Base-by-base conservation (phyloP, 2,888 invertebrate genomes). In the Metallyticus violacea region DNA sequence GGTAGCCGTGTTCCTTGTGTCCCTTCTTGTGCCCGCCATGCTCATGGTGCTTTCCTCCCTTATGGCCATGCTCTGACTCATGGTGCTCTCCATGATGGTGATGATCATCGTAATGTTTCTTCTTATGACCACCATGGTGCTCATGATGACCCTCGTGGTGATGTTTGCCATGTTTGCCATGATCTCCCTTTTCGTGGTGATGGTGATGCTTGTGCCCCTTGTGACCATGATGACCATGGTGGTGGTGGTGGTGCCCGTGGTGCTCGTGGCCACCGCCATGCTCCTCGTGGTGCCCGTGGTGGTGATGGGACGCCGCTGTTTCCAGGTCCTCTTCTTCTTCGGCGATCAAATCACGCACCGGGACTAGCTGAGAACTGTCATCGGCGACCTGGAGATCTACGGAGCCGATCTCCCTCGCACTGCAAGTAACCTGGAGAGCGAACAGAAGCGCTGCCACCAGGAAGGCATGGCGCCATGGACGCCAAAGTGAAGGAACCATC, bases 1-100 rank as follows among this genome's bases (percentile, higher is more conserved):
- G 97, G 89, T 97, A 96, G 86, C 97, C 97, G 91, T 97, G 96
- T 89, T 97, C 97, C 88, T 95, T 96, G 92, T 97, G 97, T 0
- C 97, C 97, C 90, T 97, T 97, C 88, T 96, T 96, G 91, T 96
- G 97, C 89, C 95, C 94, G 7, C 97, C 97, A 87, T 94, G 94
- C 89, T 95, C 94, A 89, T 93, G 94, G 90, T 94, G 94, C 90
- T 94, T 94, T 89, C 94, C 94, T 0, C 94, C 95, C 88, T 95
- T 94, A 89, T 94, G 95, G 6, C 95, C 95, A 89, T 95, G 95
- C 89, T 95, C 94, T 6, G 94, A 95, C 88, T 94, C 94, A 89
- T 95, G 94, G 88, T 94, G 93, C 89, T 94, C 94, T 78, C 93
- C 93, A 89, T 94, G 93, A 90, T 95, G 94, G 0, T 95, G 95